Evolutionary conservation across 2,888 invertebrate species (phyloP), one percentile per base, ranked within the genome.

Genomic region (Epinotia brunnichana): DNA sequence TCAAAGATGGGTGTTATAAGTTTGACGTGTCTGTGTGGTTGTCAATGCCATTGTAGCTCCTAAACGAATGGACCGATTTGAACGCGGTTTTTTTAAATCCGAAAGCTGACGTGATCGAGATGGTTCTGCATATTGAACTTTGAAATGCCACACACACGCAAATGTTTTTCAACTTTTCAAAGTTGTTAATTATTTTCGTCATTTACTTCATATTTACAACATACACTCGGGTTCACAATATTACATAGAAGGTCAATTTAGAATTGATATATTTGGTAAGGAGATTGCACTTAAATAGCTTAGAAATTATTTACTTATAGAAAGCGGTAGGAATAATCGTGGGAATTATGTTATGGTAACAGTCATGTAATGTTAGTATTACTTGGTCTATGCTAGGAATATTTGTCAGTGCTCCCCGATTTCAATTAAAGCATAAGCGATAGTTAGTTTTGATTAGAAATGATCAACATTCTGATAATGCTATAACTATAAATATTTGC

Each of bases 261-360:
- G 66, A 66, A 66, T 56, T 41, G 48, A 62, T 48, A 56, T 66
- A 66, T 66, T 66, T 66, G 66, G 66, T 56, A 56, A 56, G 54
- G 56, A 66, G 54, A 66, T 66, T 66, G 66, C 66, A 66, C 66
- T 21, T n/a, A 57, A 41, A 41, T 54, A 56, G 54, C 39, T 66
- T 56, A 66, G 66, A 24, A 24, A 1, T 24, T 24, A 24, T 48
- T n/a, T 56, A 56, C n/a, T 3, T 29, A n/a, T n/a, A 29, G 5
- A 56, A 57, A 57, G 57, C 57, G 29, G 24, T 15, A 21, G 15
- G 57, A 13, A 29, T 29, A 13, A 10, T 64, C 15, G 11, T 56
- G n/a, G 5, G 39, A 24, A 54, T 35, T 9, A 35, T 35, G n/a
- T 35, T 17, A 29, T 64, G 54, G 54, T 64, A 64, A 39, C 64